phyloP scores from a whole-genome alignment of 2,888 invertebrate species.

The Orchesella flavescens region DNA sequence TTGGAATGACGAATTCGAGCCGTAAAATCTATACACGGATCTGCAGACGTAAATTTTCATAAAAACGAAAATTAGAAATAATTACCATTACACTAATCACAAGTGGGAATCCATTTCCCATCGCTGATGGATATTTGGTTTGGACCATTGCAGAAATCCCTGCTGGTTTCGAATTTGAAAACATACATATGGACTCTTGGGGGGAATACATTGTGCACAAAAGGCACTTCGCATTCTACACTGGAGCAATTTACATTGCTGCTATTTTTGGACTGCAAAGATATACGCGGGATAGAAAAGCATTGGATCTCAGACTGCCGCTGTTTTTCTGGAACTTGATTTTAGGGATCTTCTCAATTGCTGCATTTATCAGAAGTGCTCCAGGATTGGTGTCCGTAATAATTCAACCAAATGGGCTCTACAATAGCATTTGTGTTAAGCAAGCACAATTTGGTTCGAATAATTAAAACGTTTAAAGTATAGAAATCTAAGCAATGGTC shows the following conservation, averaged over 20 bases:
- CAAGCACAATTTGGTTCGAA: not conserved
- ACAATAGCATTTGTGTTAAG: constrained; percentile 76
- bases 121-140: not conserved
- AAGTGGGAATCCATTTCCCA: too few relatives aligned
- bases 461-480: not conserved
- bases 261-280: constrained; percentile 76
- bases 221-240: constrained; percentile 76
- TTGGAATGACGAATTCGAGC: too few relatives aligned
- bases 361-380: constrained; percentile 75
- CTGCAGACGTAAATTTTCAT: too few relatives aligned
- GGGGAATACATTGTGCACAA: constrained; percentile 76
- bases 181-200: constrained; percentile 75
- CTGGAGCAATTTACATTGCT: constrained; percentile 75
- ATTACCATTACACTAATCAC: too few relatives aligned
- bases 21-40: too few relatives aligned
- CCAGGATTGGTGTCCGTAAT: constrained; percentile 76
- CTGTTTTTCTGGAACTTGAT: constrained; percentile 77
- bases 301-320: constrained; percentile 75
- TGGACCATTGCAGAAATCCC: constrained; percentile 1
- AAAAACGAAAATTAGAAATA: too few relatives aligned
- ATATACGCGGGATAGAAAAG: constrained; percentile 76
- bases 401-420: constrained; percentile 75
- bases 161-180: constrained; percentile 67
- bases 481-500: too few relatives aligned
- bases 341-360: constrained; percentile 77